Conservation (phyloP, 2,888 invertebrate genomes). For the Cephus pygmeus region DNA sequence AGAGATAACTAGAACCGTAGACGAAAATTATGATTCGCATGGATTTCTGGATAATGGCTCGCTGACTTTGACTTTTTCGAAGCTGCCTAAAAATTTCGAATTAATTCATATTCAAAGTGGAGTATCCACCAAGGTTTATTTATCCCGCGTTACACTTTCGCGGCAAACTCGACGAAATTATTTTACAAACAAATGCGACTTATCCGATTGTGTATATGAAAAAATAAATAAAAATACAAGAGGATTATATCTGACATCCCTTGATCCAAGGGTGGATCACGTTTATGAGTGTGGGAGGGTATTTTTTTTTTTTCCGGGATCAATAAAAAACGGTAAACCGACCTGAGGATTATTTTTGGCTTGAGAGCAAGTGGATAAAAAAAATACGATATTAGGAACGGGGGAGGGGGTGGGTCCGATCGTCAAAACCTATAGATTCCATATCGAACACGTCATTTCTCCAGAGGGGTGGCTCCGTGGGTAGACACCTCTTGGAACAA, state of each 20-base stretch:
- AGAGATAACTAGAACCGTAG: neutral
- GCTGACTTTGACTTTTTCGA: neutral
- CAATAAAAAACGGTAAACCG: too few relatives aligned
- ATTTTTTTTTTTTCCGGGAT: too few relatives aligned
- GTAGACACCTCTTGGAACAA: neutral
- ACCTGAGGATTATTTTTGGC: too few relatives aligned
- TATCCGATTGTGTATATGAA: neutral
- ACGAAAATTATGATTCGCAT: neutral
- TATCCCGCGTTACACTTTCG: neutral
- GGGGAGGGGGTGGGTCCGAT: neutral
- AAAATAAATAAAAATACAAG: too few relatives aligned
- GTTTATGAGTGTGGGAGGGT: too few relatives aligned
- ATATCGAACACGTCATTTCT: neutral
- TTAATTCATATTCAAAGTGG: neutral
- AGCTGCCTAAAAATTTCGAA: neutral
- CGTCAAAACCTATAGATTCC: neutral
- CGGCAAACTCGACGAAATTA: neutral
- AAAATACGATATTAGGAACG: too few relatives aligned
- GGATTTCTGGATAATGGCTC: neutral
- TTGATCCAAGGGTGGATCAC: too few relatives aligned
- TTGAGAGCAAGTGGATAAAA: too few relatives aligned
- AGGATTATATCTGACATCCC: too few relatives aligned
- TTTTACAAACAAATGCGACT: neutral
- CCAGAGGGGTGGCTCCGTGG: neutral
- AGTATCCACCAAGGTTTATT: neutral